Conservation (phyloP, 2,797 vertebrate genomes). For the Halcyon leucocephala region DNA sequence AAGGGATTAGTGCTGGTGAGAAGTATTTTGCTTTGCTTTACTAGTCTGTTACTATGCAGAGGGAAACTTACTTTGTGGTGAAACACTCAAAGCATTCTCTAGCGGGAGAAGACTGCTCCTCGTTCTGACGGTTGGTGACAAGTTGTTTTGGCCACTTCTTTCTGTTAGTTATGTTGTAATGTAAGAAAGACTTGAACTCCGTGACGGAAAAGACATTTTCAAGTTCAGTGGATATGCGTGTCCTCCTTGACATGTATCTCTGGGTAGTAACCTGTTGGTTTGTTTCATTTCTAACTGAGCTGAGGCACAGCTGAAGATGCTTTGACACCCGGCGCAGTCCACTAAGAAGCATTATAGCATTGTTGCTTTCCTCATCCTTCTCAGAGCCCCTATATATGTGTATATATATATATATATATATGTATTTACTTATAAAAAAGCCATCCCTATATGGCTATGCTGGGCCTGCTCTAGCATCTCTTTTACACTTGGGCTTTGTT, state of each 20-base stretch:
- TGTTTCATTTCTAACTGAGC: neutral
- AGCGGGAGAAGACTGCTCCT: neutral
- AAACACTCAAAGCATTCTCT: rapidly evolving
- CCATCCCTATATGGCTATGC: neutral
- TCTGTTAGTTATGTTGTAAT: neutral
- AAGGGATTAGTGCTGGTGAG: neutral
- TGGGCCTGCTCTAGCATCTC: neutral
- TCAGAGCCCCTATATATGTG: rapidly evolving
- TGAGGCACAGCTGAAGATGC: neutral
- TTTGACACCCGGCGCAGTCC: neutral
- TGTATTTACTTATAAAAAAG: neutral
- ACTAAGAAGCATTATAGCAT: neutral
- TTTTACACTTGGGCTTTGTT: neutral
- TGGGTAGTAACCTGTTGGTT: neutral
- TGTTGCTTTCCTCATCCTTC: neutral
- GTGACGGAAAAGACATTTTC: rapidly evolving
- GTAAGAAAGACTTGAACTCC: neutral
- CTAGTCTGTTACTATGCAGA: neutral
- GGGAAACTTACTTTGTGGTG: too few relatives aligned
- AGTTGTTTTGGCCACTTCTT: neutral
- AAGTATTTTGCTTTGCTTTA: neutral
- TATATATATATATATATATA: rapidly evolving
- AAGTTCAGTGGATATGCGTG: neutral
- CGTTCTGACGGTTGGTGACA: neutral
- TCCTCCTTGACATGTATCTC: neutral